These are phyloP conservation scores for Budorcas taxicolor DNA, from an alignment of 2,113 vertebrate species.

Conservation along the genomic window DNA sequence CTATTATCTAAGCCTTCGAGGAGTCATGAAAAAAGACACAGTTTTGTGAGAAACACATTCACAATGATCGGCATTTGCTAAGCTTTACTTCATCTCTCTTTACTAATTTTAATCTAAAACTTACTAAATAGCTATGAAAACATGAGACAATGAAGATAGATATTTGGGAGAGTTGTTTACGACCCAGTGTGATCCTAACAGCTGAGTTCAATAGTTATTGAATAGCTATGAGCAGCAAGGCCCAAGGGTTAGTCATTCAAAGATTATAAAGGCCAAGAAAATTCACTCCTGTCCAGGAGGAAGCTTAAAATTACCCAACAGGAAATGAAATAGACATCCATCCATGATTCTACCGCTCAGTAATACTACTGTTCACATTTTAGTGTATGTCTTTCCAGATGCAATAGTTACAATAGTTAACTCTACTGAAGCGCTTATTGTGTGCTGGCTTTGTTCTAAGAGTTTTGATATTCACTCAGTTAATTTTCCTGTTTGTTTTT, in stretches of 20 bases:
- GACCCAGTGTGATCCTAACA: neutral
- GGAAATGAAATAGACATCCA: neutral
- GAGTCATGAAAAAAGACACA: neutral
- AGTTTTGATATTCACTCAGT: neutral
- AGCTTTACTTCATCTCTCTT: neutral
- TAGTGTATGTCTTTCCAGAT: neutral
- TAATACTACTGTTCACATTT: neutral
- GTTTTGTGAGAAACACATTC: neutral
- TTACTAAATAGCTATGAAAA: neutral
- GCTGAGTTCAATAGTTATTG: neutral
- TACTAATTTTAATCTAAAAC: neutral
- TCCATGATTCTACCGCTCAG: neutral
- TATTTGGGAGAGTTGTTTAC: neutral
- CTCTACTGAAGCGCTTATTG: accelerated
- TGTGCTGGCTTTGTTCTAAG: neutral
- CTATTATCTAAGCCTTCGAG: neutral
- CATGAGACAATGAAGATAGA: neutral
- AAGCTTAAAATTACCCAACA: neutral
- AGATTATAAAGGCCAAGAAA: neutral
- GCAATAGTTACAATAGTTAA: neutral
- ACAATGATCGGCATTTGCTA: neutral
- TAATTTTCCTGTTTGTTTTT: neutral
- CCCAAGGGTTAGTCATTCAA: neutral
- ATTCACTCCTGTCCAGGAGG: neutral
- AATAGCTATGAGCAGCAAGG: neutral